Evolutionary conservation across 64 coral and sea anemone genomes (phyloP), one percentile per base, ranked within the genome.

Genomic region (Catalaphyllia jardinei): DNA sequence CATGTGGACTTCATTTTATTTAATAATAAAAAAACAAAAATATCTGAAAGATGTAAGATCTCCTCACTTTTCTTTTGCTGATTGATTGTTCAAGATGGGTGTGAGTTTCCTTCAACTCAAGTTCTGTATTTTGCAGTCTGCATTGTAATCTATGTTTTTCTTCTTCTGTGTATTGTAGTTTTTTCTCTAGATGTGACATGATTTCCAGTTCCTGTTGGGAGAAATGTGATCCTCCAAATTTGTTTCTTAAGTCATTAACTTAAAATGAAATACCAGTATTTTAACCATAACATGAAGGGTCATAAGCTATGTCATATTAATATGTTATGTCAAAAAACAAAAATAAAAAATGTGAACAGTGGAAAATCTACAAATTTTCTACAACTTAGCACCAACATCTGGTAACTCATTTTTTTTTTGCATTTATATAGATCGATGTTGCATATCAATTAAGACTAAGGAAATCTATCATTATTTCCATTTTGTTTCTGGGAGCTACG

Each of bases 131-230:
- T n/a, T 74, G 82, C 29, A 96, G 75, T 72, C 93, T 86, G 20
- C 87, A 88, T 73, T 93, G 88, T 20, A 96, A 46, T 29, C 91
- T 93, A 55, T 83, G 76, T 52, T 96, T 96, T 59, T 93, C 91
- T 24, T 96, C 91, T 38, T 96, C 95, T 3, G 81, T 89, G 42
- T 80, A 93, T 42, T 83, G 67, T 13, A 96, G 88, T 69, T 96
- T 93, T 60, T 74, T 93, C 67, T 96, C 77, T 16, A 93, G 42
- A 63, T 90, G 90, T 60, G 79, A 82, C 52, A 91, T 67, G 42
- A 67, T 77, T 59, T 93, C 95, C 59, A 96, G 71, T 83, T 96
- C 88, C 95, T 96, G 72, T 10, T 67, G 18, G 38, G 10, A 31
- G 22, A 69, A 29, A 69, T 69, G 22, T 10, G 10, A 46, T 5